Base-by-base conservation (phyloP, 2,888 invertebrate genomes). In the Andrena hattorfiana region DNA sequence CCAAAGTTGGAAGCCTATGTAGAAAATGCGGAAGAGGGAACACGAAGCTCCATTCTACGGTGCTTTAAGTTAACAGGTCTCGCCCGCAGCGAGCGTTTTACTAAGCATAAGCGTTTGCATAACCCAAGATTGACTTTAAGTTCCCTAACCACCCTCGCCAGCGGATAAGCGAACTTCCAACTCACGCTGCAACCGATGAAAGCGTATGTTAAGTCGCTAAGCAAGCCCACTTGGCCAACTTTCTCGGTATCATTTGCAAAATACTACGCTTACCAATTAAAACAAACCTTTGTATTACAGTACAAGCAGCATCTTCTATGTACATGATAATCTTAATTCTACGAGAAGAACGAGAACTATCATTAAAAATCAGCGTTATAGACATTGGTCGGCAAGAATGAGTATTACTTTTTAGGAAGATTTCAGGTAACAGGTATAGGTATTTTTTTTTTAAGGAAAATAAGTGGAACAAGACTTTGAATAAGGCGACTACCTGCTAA, bases 81-180 rank as follows among this genome's bases (percentile, higher is more conserved):
- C 71, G 88, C 88, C 87, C 77, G 84, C 83, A 86, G 87, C 87
- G 70, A 85, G 84, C 85, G 86, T 89, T 89, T 86, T 85, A 88
- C 87, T 70, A 83, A 84, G 88, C 89, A 89, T 87, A 91, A 89
- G 89, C 90, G 90, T 91, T 91, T 91, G 90, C 91, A 90, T 92
- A 92, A 90, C 91, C 89, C 89, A 91, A 91, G 92, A 92, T 92
- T 92, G 91, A 90, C 92, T 92, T 90, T 87, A 89, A 92, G 89
- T 91, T 90, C 77, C 71, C 83, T 82, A 84, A 85, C 78, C 84
- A 64, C 83, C 78, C 74, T 77, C 66, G 77, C 86, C 77, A 81
- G 76, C 79, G 77, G 76, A 79, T 79, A 87, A 84, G 77, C 73
- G 82, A 85, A 83, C 77, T 81, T 81, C 80, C 76, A 70, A 81